phyloP scores from a whole-genome alignment of 1,140 invertebrate genomes.

The Apis dorsata region DNA sequence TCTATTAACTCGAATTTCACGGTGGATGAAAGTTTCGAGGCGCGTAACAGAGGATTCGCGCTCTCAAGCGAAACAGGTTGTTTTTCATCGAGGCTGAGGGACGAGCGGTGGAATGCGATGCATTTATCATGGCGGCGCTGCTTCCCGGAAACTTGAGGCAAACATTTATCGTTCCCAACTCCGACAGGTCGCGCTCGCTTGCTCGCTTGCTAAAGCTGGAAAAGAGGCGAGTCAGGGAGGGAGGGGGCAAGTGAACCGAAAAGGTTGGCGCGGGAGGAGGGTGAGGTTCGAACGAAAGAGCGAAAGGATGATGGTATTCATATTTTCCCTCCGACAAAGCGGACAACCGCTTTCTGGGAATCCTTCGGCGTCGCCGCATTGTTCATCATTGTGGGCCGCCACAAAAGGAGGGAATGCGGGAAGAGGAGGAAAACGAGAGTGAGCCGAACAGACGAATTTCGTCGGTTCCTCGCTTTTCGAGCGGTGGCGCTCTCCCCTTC shows the following conservation, averaged over 20 bases:
- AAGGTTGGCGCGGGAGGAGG: neutral
- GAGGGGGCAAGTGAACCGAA: neutral
- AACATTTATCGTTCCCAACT: constrained; percentile 62
- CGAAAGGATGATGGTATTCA: constrained; percentile 15
- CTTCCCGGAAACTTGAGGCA: constrained; percentile 43
- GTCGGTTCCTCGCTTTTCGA: constrained; percentile 31
- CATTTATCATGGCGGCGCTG: constrained; percentile 46
- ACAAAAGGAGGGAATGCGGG: constrained; percentile 16
- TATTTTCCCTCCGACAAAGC: constrained; percentile 23
- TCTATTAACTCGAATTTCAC: constrained; percentile 3
- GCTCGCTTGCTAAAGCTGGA: neutral
- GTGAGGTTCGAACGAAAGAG: neutral
- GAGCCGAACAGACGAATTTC: constrained; percentile 26
- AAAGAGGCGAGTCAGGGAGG: constrained; percentile 2
- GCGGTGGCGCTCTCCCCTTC: neutral
- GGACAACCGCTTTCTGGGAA: constrained; percentile 25
- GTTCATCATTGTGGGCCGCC: constrained; percentile 19
- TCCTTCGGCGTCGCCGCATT: constrained; percentile 19
- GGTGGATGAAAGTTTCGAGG: neutral
- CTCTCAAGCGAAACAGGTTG: constrained; percentile 30
- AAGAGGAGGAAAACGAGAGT: constrained; percentile 7
- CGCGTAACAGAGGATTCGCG: neutral
- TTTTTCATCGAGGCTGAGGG: constrained; percentile 47
- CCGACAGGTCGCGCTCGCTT: neutral
- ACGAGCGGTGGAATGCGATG: constrained; percentile 34